Evolutionary conservation across 2,888 invertebrate species (phyloP).

Genomic region (Phengaris alcon): DNA sequence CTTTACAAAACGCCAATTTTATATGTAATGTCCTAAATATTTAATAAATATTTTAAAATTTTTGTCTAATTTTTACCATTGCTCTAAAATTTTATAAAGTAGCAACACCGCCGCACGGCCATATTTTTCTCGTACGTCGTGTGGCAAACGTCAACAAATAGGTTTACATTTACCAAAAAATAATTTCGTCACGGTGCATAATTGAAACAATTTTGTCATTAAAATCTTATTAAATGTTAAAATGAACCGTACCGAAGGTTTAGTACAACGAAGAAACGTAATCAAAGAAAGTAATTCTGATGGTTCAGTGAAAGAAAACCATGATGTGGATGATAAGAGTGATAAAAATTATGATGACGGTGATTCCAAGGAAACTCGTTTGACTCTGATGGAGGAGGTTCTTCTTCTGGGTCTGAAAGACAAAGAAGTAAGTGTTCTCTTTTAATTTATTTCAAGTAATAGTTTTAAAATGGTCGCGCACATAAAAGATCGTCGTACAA

Average conservation of each 20-base stretch:
- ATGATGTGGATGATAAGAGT: slow-evolving; percentile 78
- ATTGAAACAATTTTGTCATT: slow-evolving; percentile 44
- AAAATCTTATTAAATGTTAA: slow-evolving; percentile 49
- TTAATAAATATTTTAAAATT: background rate
- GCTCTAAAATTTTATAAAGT: background rate
- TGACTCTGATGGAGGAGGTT: slow-evolving; percentile 99
- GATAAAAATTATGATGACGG: slow-evolving; percentile 91
- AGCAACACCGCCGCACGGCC: slow-evolving; percentile 35
- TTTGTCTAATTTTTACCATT: too few relatives aligned
- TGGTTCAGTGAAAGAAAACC: slow-evolving; percentile 76
- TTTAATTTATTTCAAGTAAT: background rate
- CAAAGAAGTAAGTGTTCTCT: slow-evolving; percentile 89
- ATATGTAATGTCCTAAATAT: too few relatives aligned
- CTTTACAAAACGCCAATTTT: too few relatives aligned
- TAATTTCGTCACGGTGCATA: slow-evolving; percentile 39
- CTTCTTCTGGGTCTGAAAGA: slow-evolving; percentile 98
- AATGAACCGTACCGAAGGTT: slow-evolving; percentile 94
- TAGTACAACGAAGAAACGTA: slow-evolving; percentile 93
- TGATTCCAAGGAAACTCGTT: slow-evolving; percentile 95
- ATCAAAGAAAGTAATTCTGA: slow-evolving; percentile 81
- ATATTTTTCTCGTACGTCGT: slow-evolving; percentile 65
- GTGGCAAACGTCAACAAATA: slow-evolving; percentile 71
- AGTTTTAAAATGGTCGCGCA: background rate
- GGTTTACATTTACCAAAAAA: slow-evolving; percentile 54
- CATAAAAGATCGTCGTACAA: background rate